phyloP scores from a whole-genome alignment of 53 echinoderm and acorn worm genomes.

The Mesocentrotus franciscanus region DNA sequence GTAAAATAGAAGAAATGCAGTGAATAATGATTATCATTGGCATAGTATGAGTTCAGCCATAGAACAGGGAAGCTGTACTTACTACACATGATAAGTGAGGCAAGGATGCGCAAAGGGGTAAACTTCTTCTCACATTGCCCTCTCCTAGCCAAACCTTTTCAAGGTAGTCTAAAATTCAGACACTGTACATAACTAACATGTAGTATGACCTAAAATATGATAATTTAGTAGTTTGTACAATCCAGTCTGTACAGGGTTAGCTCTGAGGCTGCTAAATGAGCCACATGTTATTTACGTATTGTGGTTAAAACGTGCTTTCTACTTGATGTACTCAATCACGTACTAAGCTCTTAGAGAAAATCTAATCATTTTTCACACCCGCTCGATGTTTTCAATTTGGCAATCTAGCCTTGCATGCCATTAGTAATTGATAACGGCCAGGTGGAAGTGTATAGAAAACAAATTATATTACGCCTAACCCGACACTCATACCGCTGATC shows the following conservation, averaged over 20 bases:
- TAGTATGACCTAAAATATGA: no score
- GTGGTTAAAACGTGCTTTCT: neutral
- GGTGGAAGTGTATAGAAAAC: neutral
- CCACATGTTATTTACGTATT: neutral
- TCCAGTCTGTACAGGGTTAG: no score
- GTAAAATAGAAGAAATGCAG: neutral
- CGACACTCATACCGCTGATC: neutral
- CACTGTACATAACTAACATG: no score
- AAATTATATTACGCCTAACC: neutral
- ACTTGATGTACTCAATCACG: neutral
- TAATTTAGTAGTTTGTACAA: no score
- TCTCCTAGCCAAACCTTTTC: no score
- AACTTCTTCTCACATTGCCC: no score
- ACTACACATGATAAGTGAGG: no score
- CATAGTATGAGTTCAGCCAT: no score
- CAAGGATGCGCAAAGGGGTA: no score
- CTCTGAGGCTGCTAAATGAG: no score
- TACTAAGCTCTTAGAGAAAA: neutral
- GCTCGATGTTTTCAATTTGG: neutral
- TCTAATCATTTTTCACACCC: neutral
- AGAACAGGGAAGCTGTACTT: no score
- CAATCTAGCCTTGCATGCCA: slow-evolving; percentile 15
- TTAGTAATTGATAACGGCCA: neutral
- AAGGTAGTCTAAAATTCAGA: no score
- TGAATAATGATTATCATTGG: neutral